A percentile compares a stretch with the other conserved stretches of the same genome.
These are phyloP conservation scores for Apogon talboti DNA, from an alignment of 2,797 vertebrate species.

Conservation along the genomic window DNA sequence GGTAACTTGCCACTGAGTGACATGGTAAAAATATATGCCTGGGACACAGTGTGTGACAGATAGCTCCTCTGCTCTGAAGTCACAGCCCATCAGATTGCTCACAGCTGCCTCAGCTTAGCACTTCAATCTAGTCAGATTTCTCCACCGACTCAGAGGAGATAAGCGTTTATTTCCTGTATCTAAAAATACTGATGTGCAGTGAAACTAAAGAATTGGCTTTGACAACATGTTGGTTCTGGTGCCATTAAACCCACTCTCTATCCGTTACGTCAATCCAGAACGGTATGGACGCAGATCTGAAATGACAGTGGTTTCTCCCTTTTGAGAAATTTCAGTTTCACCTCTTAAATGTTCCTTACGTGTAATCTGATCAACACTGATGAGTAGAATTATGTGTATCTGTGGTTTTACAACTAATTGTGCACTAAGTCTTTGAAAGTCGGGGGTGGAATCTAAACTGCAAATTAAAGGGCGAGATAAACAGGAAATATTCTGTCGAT, in stretches of 20 bases:
- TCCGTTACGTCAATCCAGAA: background rate
- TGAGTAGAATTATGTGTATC: background rate
- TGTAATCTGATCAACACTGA: background rate
- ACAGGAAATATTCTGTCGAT: background rate
- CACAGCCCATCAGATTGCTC: slow-evolving; percentile 47
- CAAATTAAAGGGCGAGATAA: background rate
- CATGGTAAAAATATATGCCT: slow-evolving; percentile 26
- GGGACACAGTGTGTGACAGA: slow-evolving; percentile 19
- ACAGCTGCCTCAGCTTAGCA: slow-evolving; percentile 59
- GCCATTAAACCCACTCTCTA: slow-evolving; percentile 10
- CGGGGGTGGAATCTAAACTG: background rate
- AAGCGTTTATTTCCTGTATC: slow-evolving; percentile 53
- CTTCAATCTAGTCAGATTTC: slow-evolving; percentile 49
- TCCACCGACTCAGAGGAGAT: slow-evolving; percentile 45
- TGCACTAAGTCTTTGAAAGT: background rate
- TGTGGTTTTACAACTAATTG: background rate
- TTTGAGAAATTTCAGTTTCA: background rate
- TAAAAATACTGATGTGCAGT: slow-evolving; percentile 53
- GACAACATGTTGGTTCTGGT: slow-evolving; percentile 11
- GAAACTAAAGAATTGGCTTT: slow-evolving; percentile 32
- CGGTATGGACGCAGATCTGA: background rate
- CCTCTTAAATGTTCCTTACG: background rate
- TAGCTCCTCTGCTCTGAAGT: slow-evolving; percentile 27
- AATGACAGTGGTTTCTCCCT: background rate
- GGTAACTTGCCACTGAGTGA: slow-evolving; percentile 18